phyloP scores from a whole-genome alignment of 2,797 vertebrate genomes.

The Cirrhinus molitorella region DNA sequence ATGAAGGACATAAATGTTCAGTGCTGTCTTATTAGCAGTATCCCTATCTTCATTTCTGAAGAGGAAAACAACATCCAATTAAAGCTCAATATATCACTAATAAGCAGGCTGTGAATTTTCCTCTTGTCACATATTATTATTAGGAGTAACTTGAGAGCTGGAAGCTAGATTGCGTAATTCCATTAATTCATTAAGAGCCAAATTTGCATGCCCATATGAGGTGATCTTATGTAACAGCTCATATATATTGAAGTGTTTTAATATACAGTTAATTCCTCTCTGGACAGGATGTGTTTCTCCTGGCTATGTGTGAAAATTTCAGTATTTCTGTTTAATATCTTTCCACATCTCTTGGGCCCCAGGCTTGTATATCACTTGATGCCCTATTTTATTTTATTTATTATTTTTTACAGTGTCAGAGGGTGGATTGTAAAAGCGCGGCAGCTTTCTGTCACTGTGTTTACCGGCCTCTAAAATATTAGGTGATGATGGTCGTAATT shows the following conservation, averaged over 20 bases:
- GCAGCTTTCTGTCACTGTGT: constrained; percentile 68
- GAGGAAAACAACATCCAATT: constrained; percentile 28
- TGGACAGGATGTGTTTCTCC: constrained; percentile 36
- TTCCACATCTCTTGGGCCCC: constrained; percentile 77
- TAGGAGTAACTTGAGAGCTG: constrained; percentile 30
- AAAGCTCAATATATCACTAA: constrained; percentile 29
- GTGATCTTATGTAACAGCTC: constrained; percentile 48
- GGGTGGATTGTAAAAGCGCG: constrained; percentile 53
- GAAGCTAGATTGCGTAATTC: constrained; percentile 37
- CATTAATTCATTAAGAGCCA: constrained; percentile 46
- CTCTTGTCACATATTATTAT: constrained; percentile 30
- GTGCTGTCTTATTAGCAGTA: constrained; percentile 6
- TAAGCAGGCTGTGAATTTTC: constrained; percentile 7
- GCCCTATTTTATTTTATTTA: constrained; percentile 59
- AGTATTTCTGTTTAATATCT: constrained; percentile 83
- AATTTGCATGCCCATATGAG: constrained; percentile 35
- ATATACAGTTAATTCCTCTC: constrained; percentile 45
- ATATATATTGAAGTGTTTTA: constrained; percentile 45
- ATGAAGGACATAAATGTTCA: background rate
- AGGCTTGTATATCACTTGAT: constrained; percentile 80
- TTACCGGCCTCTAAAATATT: constrained; percentile 69
- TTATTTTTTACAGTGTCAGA: constrained; percentile 62
- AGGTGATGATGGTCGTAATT: constrained; percentile 67
- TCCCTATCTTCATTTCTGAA: constrained; percentile 9
- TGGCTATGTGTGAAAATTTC: constrained; percentile 69